Evolutionary conservation across 1,140 invertebrate species (phyloP), one percentile per base, ranked within the genome.

Genomic region (Ladona fulva): DNA sequence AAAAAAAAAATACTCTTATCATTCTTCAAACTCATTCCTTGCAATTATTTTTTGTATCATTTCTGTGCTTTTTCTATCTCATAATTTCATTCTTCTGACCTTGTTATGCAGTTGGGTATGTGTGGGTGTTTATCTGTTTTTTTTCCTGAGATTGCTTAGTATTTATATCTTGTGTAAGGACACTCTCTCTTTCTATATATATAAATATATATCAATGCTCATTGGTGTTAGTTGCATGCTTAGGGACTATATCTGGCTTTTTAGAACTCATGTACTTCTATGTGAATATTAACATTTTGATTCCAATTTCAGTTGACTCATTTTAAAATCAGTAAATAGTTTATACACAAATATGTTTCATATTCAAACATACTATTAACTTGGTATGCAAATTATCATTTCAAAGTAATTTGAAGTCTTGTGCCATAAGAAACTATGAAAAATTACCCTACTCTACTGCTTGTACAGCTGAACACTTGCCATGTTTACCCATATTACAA

Each of bases 51-150:
- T 19, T 66, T 66, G 52, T 66, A 66, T 66, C 52, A 66, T 66
- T 66, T 66, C 52, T 66, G 52, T 66, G 52, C 52, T 66, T 66
- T 66, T 66, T 66, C n/a, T 66, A 16, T 66, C 52, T 12, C 52
- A 66, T 66, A 66, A 16, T 66, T 66, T 66, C 52, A 3, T 66
- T 66, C 52, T 66, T 66, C 52, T 22, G 52, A 16, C 52, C 52
- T 66, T 66, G 52, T 66, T 66, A 66, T 66, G 52, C 52, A 66
- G 52, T 66, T 66, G 52, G 52, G n/a, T 66, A 66, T 22, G 52
- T 66, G 52, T 66, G 52, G 52, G 52, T 66, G 52, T 66, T 37
- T 66, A 66, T 66, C n/a, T 66, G 52, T 66, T 16, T 66, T 66
- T 16, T 66, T 66, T 66, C 52, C 29, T 66, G 12, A 66, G 52